These are phyloP conservation scores for Xanthia icteritia DNA, from an alignment of 2,888 invertebrate genomes.

Conservation along the genomic window DNA sequence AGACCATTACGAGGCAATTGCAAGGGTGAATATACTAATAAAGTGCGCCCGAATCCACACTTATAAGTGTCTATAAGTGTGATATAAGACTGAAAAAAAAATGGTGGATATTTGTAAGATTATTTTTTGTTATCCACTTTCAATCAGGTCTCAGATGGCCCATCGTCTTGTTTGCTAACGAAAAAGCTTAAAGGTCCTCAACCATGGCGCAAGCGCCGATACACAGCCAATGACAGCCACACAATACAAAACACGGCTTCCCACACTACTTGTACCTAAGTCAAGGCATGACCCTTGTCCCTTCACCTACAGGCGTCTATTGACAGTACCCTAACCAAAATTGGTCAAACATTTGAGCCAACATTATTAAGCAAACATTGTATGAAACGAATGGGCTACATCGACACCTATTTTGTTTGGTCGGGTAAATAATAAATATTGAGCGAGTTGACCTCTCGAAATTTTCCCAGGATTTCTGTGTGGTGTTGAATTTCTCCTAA, in stretches of 20 bases:
- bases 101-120: too few relatives aligned
- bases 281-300: conserved; percentile 72
- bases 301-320: conserved; percentile 75
- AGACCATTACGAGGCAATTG: too few relatives aligned
- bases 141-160: background rate
- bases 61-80: too few relatives aligned
- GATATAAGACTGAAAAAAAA: too few relatives aligned
- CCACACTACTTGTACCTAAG: conserved; percentile 59
- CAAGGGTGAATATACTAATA: too few relatives aligned
- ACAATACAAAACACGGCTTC: conserved; percentile 58
- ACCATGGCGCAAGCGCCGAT: conserved; percentile 36
- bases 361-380: conserved; percentile 69
- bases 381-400: conserved; percentile 79
- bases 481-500: background rate
- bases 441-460: conserved; percentile 76
- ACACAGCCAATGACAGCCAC: conserved; percentile 44
- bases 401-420: conserved; percentile 84
- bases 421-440: conserved; percentile 76
- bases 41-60: too few relatives aligned
- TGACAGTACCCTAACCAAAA: conserved; percentile 79
- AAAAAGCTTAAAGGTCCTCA: conserved; percentile 32
- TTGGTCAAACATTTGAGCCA: conserved; percentile 74
- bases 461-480: conserved; percentile 79
- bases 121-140: background rate
- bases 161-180: conserved; percentile 37